Evolutionary conservation across 1,140 invertebrate species (phyloP).

Genomic region (Calephelis virginiensis): DNA sequence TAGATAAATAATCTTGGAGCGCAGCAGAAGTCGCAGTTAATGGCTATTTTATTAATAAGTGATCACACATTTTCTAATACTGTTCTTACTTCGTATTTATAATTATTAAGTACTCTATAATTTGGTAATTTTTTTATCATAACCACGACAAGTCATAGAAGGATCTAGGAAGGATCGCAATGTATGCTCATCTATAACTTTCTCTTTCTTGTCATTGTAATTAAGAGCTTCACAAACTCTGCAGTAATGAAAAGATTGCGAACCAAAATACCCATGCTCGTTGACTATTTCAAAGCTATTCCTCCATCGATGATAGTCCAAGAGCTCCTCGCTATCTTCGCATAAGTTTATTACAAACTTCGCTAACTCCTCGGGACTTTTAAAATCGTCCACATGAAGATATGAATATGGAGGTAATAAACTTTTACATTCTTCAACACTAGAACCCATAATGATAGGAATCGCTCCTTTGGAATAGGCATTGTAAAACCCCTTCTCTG

Average conservation of each 20-base stretch:
- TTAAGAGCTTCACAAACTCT: slow-evolving; percentile 88
- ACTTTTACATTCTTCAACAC: slow-evolving; percentile 72
- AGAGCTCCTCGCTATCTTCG: slow-evolving; percentile 35
- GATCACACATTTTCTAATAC: too few relatives aligned
- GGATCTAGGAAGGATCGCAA: slow-evolving; percentile 43
- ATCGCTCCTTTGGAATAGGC: slow-evolving; percentile 82
- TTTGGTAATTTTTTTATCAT: too few relatives aligned
- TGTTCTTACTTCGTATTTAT: too few relatives aligned
- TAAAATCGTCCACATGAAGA: slow-evolving; percentile 87
- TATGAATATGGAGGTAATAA: slow-evolving; percentile 82
- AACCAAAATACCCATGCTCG: slow-evolving; percentile 86
- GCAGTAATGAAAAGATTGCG: slow-evolving; percentile 86
- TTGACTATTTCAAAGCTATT: slow-evolving; percentile 83
- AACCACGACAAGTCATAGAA: slow-evolving; percentile 30
- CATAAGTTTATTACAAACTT: slow-evolving; percentile 75
- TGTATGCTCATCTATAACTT: slow-evolving; percentile 70
- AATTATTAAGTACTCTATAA: too few relatives aligned
- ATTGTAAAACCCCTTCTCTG: slow-evolving; percentile 85
- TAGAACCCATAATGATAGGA: slow-evolving; percentile 84
- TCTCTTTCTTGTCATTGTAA: slow-evolving; percentile 76
- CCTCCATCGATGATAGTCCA: slow-evolving; percentile 85
- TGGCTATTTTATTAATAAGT: too few relatives aligned
- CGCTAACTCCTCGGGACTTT: slow-evolving; percentile 81
- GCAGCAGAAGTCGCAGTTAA: neutral
- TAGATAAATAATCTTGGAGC: too few relatives aligned